phyloP scores from a whole-genome alignment of 30 jellyfish, hydroid and myxozoan genomes.

The Sanderia malayensis region DNA sequence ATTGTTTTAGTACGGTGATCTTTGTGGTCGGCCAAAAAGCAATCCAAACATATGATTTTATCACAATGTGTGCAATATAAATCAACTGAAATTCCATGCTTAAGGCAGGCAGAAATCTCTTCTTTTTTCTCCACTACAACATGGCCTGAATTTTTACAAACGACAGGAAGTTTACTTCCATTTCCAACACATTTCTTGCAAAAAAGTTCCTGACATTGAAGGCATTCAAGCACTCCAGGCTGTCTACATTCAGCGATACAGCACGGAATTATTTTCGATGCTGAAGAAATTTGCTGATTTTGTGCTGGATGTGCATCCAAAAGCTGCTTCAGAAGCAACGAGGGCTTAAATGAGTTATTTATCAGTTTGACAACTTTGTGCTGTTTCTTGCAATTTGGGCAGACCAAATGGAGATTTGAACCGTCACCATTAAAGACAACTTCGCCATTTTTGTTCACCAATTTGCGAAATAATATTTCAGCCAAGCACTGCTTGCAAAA shows the following conservation, averaged over 20 bases:
- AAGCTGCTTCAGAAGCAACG: constrained; percentile 8
- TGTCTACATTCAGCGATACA: not conserved
- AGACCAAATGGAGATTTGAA: not conserved
- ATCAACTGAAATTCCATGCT: not conserved
- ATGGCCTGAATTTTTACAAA: not conserved
- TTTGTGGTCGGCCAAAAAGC: not conserved
- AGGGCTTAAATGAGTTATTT: not conserved
- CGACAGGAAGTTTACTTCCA: not conserved
- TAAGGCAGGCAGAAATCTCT: no score
- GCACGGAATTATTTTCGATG: not conserved
- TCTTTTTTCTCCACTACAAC: not conserved
- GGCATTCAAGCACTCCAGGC: not conserved
- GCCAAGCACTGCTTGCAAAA: constrained; percentile 28
- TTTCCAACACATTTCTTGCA: constrained; percentile 3
- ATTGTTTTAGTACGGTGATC: not conserved
- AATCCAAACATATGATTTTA: not conserved
- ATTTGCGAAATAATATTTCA: not conserved
- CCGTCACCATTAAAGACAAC: not conserved
- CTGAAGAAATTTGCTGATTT: not conserved
- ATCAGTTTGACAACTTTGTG: not conserved
- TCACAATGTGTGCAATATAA: not conserved
- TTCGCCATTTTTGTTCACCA: not conserved
- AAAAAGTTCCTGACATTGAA: not conserved
- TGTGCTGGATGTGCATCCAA: not conserved
- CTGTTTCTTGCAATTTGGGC: constrained; percentile 7